Evolutionary conservation across 1,140 invertebrate species (phyloP).

Genomic region (Macrocentrus cingulum): DNA sequence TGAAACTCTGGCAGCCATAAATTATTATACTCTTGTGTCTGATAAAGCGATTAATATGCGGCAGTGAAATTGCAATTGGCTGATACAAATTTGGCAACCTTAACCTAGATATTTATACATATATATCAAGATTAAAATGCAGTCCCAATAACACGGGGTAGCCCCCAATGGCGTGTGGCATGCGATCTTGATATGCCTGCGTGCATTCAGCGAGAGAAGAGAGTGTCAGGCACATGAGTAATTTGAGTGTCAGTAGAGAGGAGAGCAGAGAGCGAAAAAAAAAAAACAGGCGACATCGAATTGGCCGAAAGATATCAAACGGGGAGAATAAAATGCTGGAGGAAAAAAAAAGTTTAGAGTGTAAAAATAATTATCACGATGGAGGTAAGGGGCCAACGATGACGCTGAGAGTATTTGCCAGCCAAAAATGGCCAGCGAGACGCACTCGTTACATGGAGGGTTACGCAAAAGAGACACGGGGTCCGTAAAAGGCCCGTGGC

Average conservation of each 20-base stretch:
- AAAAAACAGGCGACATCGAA: no score
- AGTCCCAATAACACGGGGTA: no score
- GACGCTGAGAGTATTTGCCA: not conserved
- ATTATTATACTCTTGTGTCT: no score
- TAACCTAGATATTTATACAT: conserved; percentile 8
- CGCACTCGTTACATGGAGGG: conserved; percentile 24
- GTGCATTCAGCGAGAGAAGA: no score
- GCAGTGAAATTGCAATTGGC: no score
- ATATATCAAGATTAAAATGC: conserved; percentile 1
- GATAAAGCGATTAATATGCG: no score
- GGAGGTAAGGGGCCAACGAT: not conserved
- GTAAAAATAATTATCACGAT: conserved; percentile 25
- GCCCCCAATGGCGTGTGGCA: no score
- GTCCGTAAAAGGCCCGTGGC: conserved; percentile 40
- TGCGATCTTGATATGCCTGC: conserved; percentile 13
- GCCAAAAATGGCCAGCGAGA: conserved; percentile 40
- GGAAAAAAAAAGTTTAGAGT: conserved; percentile 1
- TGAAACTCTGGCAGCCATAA: no score
- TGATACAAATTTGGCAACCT: conserved; percentile 9
- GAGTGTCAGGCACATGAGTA: no score
- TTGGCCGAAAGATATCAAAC: not conserved
- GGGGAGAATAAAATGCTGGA: not conserved
- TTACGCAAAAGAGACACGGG: conserved; percentile 39
- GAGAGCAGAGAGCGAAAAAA: no score
- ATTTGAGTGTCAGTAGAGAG: no score